A percentile compares a stretch with the other conserved stretches of the same genome.
These are phyloP conservation scores for Coptodon bakossiorum DNA, from an alignment of 2,113 vertebrate genomes.

Conservation along the genomic window DNA sequence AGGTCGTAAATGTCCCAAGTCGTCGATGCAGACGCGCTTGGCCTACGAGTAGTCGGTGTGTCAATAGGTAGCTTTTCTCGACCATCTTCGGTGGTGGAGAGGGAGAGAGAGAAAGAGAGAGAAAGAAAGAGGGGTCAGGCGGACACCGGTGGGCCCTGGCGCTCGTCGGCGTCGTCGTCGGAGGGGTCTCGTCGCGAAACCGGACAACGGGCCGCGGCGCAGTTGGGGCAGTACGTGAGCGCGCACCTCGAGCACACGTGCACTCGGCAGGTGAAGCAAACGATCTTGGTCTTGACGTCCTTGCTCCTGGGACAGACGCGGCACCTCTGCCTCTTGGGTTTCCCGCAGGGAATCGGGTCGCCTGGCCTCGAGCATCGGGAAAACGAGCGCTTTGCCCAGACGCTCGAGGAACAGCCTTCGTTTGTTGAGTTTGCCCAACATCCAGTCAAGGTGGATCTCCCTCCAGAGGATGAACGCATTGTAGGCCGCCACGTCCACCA, in stretches of 20 bases:
- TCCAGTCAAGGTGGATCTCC: background rate
- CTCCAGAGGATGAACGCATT: background rate
- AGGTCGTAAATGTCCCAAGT: no score
- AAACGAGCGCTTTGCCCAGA: background rate
- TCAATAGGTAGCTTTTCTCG: no score
- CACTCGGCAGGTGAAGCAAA: accelerated
- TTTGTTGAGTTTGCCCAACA: background rate
- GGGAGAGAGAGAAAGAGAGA: no score
- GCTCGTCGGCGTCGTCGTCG: accelerated
- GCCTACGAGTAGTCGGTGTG: no score
- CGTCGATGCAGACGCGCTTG: accelerated
- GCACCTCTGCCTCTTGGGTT: background rate
- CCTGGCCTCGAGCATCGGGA: accelerated
- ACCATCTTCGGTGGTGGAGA: no score
- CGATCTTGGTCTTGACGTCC: background rate
- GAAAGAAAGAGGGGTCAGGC: no score
- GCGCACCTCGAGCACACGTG: background rate
- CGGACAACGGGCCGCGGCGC: accelerated
- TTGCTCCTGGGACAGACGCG: background rate
- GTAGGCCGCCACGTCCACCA: background rate
- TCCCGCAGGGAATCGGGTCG: accelerated
- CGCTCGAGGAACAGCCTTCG: background rate
- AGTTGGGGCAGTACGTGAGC: background rate
- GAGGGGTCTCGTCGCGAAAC: accelerated
- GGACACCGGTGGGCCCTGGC: no score